Base-by-base conservation (phyloP, 2,113 vertebrate species). In the Pygathrix nemaeus region DNA sequence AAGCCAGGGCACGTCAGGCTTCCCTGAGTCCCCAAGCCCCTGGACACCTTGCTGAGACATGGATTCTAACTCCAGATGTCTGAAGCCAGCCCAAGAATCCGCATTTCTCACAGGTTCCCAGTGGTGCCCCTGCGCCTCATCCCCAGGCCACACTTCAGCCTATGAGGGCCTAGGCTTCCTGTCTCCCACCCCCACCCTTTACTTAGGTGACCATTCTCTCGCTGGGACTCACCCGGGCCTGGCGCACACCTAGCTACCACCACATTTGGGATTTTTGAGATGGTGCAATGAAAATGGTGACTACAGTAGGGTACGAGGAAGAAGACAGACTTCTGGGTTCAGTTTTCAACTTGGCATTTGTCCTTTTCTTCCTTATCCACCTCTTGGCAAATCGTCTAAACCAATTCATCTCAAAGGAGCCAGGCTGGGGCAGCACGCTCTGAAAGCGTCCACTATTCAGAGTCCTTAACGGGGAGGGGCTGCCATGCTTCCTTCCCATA, bases 311-410 rank as follows among this genome's bases (percentile, higher is more conserved):
- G 12, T 3, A 7, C 5, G 32, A 72, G 64, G 76, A n/a, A 43
- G 70, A 40, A 59, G 57, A 48, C 2, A 8, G 30, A 40, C 25
- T 35, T 64, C 23, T 30, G 25, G 21, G 52, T 10, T 91, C 90
- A 23, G 27, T 52, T 70, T 88, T 55, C 55, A 27, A n/a, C 59
- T 70, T 76, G 73, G 57, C 91, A 38, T 64, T 40, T 50, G 89
- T 79, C 76, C 88, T 95, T 57, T 76, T 35, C 78, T 84, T 88
- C 73, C 64, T 84, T 50, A 57, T 7, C 70, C 5, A 94, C 87
- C 88, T 79, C 95, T 64, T 78, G 95, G 66, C 89, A 90, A 94
- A 96, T 78, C 30, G 5, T 92, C 55, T 61, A 66, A 92, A 43
- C 35, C 35, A 16, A 43, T 48, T 88, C 40, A 88, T 82, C 38